phyloP scores from a whole-genome alignment of 1,140 invertebrate species.

The Glomeris maerens region DNA sequence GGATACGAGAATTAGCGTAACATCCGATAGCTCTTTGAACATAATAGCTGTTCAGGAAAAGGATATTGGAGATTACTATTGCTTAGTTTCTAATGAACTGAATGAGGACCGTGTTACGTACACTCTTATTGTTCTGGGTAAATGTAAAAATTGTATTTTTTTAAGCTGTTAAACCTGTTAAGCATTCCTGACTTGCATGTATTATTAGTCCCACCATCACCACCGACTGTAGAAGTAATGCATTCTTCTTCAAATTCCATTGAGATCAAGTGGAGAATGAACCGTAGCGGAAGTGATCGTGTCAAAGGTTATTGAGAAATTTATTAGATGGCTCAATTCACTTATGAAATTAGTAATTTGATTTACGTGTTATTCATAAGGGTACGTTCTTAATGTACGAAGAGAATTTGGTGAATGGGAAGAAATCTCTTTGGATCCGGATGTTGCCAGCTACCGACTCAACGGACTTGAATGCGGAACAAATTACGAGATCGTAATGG shows the following conservation, averaged over 20 bases:
- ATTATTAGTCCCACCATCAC: no score
- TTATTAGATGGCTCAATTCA: no score
- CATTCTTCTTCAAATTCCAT: no score
- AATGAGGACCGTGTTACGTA: slow-evolving; percentile 84
- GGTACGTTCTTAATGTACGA: slow-evolving; percentile 20
- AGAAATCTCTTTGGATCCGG: slow-evolving; percentile 11
- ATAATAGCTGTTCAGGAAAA: neutral
- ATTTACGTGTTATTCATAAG: slow-evolving; percentile 8
- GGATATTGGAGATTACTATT: slow-evolving; percentile 38
- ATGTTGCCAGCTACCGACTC: slow-evolving; percentile 15
- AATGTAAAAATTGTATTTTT: no score
- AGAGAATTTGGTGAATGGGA: slow-evolving; percentile 18
- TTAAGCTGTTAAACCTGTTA: no score
- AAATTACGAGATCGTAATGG: slow-evolving; percentile 32
- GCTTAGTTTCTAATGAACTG: slow-evolving; percentile 80
- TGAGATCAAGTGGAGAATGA: no score
- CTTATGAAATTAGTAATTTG: no score
- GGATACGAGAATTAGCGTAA: neutral
- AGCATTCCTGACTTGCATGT: no score
- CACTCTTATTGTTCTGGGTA: slow-evolving; percentile 68
- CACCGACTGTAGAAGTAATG: no score
- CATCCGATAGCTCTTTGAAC: neutral
- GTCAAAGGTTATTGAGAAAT: no score
- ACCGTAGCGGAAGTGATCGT: no score
- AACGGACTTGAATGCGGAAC: slow-evolving; percentile 23